Conservation (phyloP, 2,113 vertebrate genomes). For the Calyptomena viridis region DNA sequence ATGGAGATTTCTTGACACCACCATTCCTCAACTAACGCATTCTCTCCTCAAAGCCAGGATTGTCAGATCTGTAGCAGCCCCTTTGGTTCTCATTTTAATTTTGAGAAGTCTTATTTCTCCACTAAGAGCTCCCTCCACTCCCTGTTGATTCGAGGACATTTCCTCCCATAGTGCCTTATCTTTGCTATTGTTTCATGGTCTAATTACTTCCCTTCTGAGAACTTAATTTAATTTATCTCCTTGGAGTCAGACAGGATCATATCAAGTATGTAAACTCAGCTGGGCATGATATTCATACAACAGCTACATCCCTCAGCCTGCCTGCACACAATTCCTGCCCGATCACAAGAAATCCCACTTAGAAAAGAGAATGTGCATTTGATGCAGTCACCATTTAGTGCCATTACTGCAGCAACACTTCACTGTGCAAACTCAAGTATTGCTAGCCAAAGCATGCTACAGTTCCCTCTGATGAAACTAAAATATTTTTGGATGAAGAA, state of each 20-base stretch:
- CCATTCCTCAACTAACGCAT: not conserved
- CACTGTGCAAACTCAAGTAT: not conserved
- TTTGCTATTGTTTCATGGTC: slow-evolving; percentile 12
- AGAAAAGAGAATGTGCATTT: not conserved
- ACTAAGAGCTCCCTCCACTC: not conserved
- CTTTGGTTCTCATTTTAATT: not conserved
- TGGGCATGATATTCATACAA: not conserved
- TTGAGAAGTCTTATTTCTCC: not conserved
- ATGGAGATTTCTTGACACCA: not conserved
- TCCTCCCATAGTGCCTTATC: slow-evolving; percentile 14
- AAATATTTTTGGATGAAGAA: slow-evolving; percentile 7
- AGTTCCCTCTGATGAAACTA: not conserved
- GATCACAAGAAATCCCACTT: not conserved
- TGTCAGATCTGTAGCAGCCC: not conserved
- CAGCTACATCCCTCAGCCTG: not conserved
- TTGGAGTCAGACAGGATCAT: slow-evolving; percentile 32
- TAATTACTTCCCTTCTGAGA: slow-evolving; percentile 55
- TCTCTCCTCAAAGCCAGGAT: not conserved
- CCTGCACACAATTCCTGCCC: not conserved
- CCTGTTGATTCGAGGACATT: not conserved
- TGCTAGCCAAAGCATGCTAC: not conserved
- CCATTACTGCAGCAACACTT: not conserved
- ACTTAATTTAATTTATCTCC: slow-evolving; percentile 57
- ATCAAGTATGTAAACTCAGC: slow-evolving; percentile 49
- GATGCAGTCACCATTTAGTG: not conserved